Percentiles rank a stretch among this genome's conserved stretches.
Conservation (phyloP, 2,797 vertebrate species). For the Leucoraja ocellata region DNA sequence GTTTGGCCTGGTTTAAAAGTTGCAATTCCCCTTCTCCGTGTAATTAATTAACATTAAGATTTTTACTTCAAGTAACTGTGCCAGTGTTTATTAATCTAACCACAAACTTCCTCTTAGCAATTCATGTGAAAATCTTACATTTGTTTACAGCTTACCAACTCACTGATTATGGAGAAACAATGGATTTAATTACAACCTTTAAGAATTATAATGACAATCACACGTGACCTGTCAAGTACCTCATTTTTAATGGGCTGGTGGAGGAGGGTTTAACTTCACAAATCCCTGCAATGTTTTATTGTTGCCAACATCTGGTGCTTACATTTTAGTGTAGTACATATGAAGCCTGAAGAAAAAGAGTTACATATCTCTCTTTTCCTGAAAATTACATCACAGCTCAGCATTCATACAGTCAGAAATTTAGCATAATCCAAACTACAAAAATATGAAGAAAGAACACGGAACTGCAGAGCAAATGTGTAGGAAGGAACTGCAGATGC, state of each 20-base stretch:
- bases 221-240: background rate
- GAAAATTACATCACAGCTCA: no score
- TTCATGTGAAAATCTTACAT: no score
- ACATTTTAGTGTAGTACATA: background rate
- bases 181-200: background rate
- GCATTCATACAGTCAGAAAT: no score
- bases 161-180: background rate
- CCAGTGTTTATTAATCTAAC: background rate
- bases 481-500: no score
- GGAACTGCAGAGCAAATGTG: no score
- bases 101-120: background rate
- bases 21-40: background rate
- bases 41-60: background rate
- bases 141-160: background rate
- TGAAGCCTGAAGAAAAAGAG: background rate
- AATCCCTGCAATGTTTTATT: no score
- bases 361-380: no score
- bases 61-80: background rate
- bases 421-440: no score
- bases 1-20: background rate
- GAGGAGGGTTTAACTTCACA: background rate
- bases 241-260: background rate
- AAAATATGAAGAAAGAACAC: no score
- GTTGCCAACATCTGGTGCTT: background rate
- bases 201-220: background rate